Evolutionary conservation across 2,113 vertebrate species (phyloP), one percentile per base, ranked within the genome.

Genomic region (Alligator sinensis): DNA sequence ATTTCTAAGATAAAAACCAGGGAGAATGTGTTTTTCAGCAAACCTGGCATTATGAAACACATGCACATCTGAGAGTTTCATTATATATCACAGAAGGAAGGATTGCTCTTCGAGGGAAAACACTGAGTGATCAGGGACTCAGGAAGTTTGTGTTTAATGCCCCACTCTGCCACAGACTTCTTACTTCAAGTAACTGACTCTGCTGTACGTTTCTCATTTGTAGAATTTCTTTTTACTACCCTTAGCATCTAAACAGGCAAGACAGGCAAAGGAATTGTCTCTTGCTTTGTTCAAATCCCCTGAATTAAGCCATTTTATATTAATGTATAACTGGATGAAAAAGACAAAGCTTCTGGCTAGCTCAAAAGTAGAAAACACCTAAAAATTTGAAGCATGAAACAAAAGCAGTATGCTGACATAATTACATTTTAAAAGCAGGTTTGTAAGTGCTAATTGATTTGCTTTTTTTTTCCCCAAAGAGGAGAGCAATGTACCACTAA

Each of bases 1-100:
- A 28, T 91, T 87, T 95, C 66, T 15, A 78, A 91, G 85, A 47
- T 83, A 64, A 22, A 85, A 30, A 55, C 27, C 24, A 64, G 80
- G 19, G 24, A 63, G 75, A 84, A 89, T 34, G 78, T 59, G 63
- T 84, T 34, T 85, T 77, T 89, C 30, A 77, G 64, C 27, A 92
- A 95, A 89, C 58, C 47, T 79, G 87, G 92, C 92, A 68, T 70
- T 55, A 89, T 47, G 34, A 91, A 89, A 78, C 27, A 27, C 16
- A 58, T 82, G 80, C 60, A 77, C 84, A 74, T 21, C 74, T 12
- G 9, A 72, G 72, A 15, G 80, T 14, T 14, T 63, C 12, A 78
- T 85, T 82, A 64, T 18, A 68, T 19, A 68, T n/a, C n/a, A n/a
- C 9, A 68, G 64, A n/a, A 68, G 64, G n/a, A 68, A 68, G n/a